phyloP scores from a whole-genome alignment of 2,797 vertebrate genomes.

The Acanthornis magna region DNA sequence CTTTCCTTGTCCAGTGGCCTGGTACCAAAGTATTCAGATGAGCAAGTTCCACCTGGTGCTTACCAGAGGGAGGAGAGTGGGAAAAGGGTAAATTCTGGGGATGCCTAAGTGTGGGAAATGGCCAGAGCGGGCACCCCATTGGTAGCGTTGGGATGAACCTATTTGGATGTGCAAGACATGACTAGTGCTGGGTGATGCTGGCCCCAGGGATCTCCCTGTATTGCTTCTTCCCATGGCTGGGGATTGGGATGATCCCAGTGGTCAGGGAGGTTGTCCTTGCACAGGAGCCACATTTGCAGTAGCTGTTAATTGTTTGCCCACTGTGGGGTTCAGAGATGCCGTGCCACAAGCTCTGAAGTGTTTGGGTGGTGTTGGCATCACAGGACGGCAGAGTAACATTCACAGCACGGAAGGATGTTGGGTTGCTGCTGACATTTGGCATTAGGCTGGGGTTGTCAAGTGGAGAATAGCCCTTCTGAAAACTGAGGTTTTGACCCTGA shows the following conservation, averaged over 20 bases:
- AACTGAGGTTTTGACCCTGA: background rate
- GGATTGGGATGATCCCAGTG: background rate
- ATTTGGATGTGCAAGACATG: background rate
- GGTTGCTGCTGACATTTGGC: background rate
- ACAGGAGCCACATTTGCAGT: rapidly evolving
- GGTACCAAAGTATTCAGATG: background rate
- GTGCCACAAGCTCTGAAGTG: background rate
- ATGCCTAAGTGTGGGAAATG: too few species aligned
- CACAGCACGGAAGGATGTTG: background rate
- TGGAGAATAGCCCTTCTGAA: background rate
- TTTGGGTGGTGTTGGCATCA: background rate
- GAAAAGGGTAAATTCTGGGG: background rate
- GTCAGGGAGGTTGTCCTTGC: background rate
- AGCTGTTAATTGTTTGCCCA: background rate
- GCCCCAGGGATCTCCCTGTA: rapidly evolving
- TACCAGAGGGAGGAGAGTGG: background rate
- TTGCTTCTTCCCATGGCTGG: rapidly evolving
- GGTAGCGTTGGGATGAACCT: background rate
- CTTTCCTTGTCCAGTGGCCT: background rate
- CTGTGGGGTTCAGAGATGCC: background rate
- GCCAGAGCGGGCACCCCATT: rapidly evolving
- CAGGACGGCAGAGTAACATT: background rate
- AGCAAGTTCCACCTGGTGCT: background rate
- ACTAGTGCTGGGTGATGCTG: background rate
- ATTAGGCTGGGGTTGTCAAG: background rate